Evolutionary conservation across 2,113 vertebrate species (phyloP), one percentile per base, ranked within the genome.

Genomic region (Platanista minor): DNA sequence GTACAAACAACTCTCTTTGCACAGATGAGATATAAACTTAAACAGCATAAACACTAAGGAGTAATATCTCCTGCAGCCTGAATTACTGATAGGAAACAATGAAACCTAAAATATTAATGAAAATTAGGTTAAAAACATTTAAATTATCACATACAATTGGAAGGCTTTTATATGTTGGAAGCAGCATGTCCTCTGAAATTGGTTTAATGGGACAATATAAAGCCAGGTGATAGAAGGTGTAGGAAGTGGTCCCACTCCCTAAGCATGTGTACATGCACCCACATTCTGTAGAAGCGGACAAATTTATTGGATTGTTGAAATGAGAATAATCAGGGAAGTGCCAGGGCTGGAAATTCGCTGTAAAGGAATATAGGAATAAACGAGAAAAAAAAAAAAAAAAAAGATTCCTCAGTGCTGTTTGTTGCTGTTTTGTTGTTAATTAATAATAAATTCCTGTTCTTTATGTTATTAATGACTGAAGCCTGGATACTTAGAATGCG

Each of bases 41-140:
- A 43, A 61, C 41, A 84, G 57, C 18, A 86, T 66, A 95, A 64
- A 92, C 2, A 43, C n/a, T 9, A 71, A 91, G 21, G 8, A 84
- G 91, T 52, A 31, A 59, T 94, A 90, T 23, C 1, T 88, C 78
- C 29, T 91, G 20, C 15, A 49, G 10, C 59, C n/a, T 86, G 31
- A 94, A 81, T 71, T 94, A 62, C 21, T 83, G 62, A 57, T 31
- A 91, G 20, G 15, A 97, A 95, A 94, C 27, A 41, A 90, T 77
- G 31, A 87, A 96, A 85, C 14, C 61, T 85, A 59, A 90, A 94
- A 81, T 86, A 90, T n/a, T 66, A 33, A 69, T 66, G 23, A 92
- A 90, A 94, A 90, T 69, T 77, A 66, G 25, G 18, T 49, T 82
- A 27, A 81, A 83, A 54, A 84, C 46, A 84, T 31, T 77, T 67